Conservation (phyloP, 2,888 invertebrate species). For the Microchrysa polita region DNA sequence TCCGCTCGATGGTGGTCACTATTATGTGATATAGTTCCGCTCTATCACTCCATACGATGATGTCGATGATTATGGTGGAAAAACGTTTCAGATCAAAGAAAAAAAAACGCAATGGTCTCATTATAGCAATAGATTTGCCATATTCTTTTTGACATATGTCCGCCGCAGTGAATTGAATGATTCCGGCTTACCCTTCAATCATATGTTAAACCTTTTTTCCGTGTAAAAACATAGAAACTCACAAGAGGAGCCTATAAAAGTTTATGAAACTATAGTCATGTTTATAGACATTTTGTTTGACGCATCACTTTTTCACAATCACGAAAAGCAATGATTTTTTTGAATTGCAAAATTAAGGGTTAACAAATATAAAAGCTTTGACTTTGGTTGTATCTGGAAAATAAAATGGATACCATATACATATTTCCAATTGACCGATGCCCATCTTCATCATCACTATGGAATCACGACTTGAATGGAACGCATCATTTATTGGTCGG, state of each 20-base stretch:
- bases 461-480: not conserved
- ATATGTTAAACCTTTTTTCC: not conserved
- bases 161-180: slow-evolving; percentile 14
- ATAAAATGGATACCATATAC: not conserved
- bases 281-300: not conserved
- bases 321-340: not conserved
- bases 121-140: not conserved
- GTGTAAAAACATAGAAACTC: not conserved
- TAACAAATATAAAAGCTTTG: no score
- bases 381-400: slow-evolving; percentile 21
- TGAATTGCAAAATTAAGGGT: slow-evolving; percentile 31
- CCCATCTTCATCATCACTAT: slow-evolving; percentile 6
- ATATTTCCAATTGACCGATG: slow-evolving; percentile 3
- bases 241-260: not conserved
- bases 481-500: no score
- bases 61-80: no score
- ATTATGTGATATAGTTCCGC: not conserved
- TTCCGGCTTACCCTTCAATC: slow-evolving; percentile 26
- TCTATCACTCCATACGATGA: slow-evolving; percentile 32
- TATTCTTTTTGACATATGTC: slow-evolving; percentile 8
- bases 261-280: no score
- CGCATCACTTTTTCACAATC: not conserved
- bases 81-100: not conserved
- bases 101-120: slow-evolving; percentile 20
- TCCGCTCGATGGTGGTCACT: slow-evolving; percentile 28